A percentile compares a stretch with the other conserved stretches of the same genome.
These are phyloP conservation scores for Campaea margaritaria DNA, from an alignment of 2,888 invertebrate genomes.

Conservation along the genomic window DNA sequence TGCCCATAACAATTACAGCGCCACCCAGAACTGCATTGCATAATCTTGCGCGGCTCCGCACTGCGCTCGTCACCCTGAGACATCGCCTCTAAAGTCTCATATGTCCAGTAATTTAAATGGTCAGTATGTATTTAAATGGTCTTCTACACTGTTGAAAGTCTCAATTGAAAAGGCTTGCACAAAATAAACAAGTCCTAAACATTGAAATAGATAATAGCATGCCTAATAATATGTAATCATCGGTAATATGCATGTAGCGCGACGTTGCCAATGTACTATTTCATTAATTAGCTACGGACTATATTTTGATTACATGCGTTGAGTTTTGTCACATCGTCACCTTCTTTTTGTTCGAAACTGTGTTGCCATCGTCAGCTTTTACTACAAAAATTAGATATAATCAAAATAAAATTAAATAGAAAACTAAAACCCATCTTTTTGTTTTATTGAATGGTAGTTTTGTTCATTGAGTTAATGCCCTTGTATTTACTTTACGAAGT, in stretches of 20 bases:
- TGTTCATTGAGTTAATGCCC: too few species aligned
- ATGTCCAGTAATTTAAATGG: too few species aligned
- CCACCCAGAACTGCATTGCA: too few species aligned
- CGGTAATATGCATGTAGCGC: constrained; percentile 24
- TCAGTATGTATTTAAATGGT: not conserved
- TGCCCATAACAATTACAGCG: too few species aligned
- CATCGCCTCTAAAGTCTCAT: too few species aligned
- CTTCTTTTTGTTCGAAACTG: not conserved
- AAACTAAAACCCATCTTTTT: too few species aligned
- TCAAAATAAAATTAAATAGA: too few species aligned
- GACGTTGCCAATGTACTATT: constrained; percentile 24
- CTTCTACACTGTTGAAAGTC: not conserved
- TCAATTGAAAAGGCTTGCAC: constrained; percentile 5
- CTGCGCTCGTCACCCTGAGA: too few species aligned
- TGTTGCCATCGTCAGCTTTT: not conserved
- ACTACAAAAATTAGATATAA: too few species aligned
- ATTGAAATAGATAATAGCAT: constrained; percentile 25
- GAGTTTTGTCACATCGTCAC: constrained; percentile 8
- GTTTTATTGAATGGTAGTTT: too few species aligned
- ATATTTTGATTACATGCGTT: constrained; percentile 11
- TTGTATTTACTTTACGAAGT: too few species aligned
- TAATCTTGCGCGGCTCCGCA: too few species aligned
- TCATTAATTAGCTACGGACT: constrained; percentile 17
- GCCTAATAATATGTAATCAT: constrained; percentile 29
- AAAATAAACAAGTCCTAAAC: constrained; percentile 21